These are phyloP conservation scores for Cherax destructor DNA, from an alignment of 1,140 invertebrate genomes.

Conservation along the genomic window DNA sequence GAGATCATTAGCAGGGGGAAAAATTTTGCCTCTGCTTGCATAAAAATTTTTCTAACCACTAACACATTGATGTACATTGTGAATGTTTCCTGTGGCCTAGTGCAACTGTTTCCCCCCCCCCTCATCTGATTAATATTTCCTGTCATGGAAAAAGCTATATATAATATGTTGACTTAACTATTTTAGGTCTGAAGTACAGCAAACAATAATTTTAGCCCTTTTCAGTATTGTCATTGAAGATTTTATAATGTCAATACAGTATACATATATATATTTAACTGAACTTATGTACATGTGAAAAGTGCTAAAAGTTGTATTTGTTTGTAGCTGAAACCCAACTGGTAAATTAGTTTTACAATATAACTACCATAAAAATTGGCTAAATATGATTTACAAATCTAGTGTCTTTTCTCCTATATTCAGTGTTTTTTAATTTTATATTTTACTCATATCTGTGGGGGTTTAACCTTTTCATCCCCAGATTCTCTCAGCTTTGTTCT, in stretches of 20 bases:
- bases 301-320: constrained; percentile 30
- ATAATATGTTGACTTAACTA: constrained; percentile 32
- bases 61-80: constrained; percentile 56
- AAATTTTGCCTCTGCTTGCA: constrained; percentile 50
- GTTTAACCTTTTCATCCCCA: not conserved
- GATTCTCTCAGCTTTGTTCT: constrained; percentile 30
- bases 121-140: constrained; percentile 27
- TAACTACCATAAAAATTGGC: constrained; percentile 17
- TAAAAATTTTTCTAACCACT: constrained; percentile 53
- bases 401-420: constrained; percentile 24
- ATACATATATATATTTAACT: constrained; percentile 12
- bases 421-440: constrained; percentile 30
- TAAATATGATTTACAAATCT: constrained; percentile 29
- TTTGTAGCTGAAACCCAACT: not conserved
- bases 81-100: constrained; percentile 54
- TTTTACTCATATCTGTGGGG: not conserved
- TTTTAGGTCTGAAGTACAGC: not conserved
- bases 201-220: constrained; percentile 20
- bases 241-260: constrained; percentile 16
- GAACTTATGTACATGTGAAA: constrained; percentile 13
- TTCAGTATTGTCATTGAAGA: constrained; percentile 12
- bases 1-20: constrained; percentile 43
- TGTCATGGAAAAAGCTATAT: constrained; percentile 33
- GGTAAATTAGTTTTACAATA: constrained; percentile 19
- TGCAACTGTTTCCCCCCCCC: constrained; percentile 33